Percentiles rank a stretch among this genome's conserved stretches.
Evolutionary conservation across 2,888 invertebrate species (phyloP).

Genomic region (Andrena bucephala): DNA sequence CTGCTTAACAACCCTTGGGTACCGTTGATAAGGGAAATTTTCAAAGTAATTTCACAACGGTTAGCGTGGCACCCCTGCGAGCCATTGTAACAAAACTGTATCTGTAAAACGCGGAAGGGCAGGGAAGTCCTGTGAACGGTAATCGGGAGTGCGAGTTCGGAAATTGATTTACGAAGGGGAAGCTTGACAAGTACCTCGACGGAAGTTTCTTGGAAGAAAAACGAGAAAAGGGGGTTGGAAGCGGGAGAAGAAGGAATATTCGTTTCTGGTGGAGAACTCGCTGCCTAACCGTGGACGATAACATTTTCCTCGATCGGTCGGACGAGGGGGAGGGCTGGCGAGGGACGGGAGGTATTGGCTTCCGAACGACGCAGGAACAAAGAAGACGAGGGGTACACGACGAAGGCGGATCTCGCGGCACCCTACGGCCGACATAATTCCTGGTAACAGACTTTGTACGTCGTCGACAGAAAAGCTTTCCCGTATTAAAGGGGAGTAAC

Average conservation of each 20-base stretch:
- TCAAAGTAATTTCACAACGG: neutral
- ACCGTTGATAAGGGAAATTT: neutral
- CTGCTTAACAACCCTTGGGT: neutral
- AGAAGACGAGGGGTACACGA: constrained; percentile 78
- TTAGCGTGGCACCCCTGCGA: neutral
- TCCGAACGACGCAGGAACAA: constrained; percentile 65
- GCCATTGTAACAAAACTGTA: neutral
- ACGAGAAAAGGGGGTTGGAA: constrained; percentile 10
- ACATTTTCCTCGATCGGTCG: constrained; percentile 30
- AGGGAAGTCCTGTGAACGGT: neutral
- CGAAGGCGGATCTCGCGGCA: constrained; percentile 80
- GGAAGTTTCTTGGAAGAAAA: constrained; percentile 36
- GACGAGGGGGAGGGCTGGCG: constrained; percentile 26
- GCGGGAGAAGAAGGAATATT: constrained; percentile 42
- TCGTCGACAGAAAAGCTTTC: constrained; percentile 70
- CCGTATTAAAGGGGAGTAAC: constrained; percentile 61
- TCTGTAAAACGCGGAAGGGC: neutral
- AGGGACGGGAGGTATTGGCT: constrained; percentile 55
- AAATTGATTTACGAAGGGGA: constrained; percentile 54
- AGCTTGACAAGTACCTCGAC: constrained; percentile 28
- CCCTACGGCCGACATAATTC: constrained; percentile 80
- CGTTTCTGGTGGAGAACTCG: constrained; percentile 14
- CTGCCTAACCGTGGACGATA: constrained; percentile 31
- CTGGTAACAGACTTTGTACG: constrained; percentile 74
- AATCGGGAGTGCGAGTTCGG: constrained; percentile 18